Evolutionary conservation across 2,888 invertebrate species (phyloP).

Genomic region (Eumerus sabulonum): DNA sequence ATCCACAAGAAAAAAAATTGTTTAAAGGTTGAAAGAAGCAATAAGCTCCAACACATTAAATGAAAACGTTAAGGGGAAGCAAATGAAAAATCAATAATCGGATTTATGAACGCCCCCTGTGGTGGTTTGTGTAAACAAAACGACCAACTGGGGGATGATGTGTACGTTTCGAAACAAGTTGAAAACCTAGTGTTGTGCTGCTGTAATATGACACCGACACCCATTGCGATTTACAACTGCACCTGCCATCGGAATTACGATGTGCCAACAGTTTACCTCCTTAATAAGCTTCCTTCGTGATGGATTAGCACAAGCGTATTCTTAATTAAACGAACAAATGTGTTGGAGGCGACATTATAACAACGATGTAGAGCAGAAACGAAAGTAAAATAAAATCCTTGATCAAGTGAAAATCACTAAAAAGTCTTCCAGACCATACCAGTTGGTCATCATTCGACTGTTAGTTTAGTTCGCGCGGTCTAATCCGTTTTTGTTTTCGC

Average conservation of each 20-base stretch:
- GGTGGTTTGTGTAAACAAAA: slow-evolving; percentile 43
- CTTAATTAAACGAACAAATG: slow-evolving; percentile 43
- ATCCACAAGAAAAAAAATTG: background rate
- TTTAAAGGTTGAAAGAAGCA: background rate
- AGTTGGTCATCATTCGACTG: slow-evolving; percentile 57
- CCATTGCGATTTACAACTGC: slow-evolving; percentile 38
- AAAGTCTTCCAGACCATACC: slow-evolving; percentile 80
- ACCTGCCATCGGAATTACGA: slow-evolving; percentile 22
- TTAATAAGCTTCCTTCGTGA: slow-evolving; percentile 24
- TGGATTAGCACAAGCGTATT: slow-evolving; percentile 51
- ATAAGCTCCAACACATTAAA: background rate
- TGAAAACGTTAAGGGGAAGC: background rate
- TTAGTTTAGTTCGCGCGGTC: slow-evolving; percentile 57
- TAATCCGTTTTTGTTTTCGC: slow-evolving; percentile 26
- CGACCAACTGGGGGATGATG: slow-evolving; percentile 30
- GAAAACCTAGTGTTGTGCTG: slow-evolving; percentile 39
- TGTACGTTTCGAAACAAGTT: slow-evolving; percentile 20
- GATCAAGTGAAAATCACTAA: slow-evolving; percentile 79
- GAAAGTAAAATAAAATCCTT: slow-evolving; percentile 49
- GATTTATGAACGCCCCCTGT: slow-evolving; percentile 27
- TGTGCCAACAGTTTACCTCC: slow-evolving; percentile 47
- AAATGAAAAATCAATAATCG: slow-evolving; percentile 57
- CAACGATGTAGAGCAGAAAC: slow-evolving; percentile 58
- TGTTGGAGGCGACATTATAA: slow-evolving; percentile 9
- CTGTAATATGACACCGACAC: slow-evolving; percentile 52